Evolutionary conservation across 2,797 vertebrate genomes (phyloP).

Genomic region (Rhinophrynus dorsalis): DNA sequence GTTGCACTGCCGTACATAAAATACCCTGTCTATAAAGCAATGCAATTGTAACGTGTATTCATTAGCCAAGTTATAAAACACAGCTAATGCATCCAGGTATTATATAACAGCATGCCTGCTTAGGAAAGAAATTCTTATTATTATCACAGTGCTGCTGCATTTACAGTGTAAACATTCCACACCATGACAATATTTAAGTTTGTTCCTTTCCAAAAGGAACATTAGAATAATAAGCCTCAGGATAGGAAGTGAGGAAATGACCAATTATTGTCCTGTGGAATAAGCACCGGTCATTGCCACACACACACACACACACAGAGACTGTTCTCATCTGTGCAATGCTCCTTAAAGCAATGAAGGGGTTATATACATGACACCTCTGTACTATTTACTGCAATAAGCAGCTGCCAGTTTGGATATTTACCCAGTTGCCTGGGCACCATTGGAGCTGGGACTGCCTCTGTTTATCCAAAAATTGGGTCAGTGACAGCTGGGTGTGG

Average conservation of each 20-base stretch:
- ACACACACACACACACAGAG: too few relatives aligned
- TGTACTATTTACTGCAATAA: constrained; percentile 21
- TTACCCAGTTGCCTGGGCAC: constrained; percentile 58
- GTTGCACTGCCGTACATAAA: too few relatives aligned
- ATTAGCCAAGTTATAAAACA: too few relatives aligned
- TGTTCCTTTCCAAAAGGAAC: background rate
- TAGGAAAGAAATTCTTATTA: background rate
- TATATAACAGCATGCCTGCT: background rate
- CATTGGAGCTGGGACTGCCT: constrained; percentile 53
- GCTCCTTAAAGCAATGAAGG: background rate
- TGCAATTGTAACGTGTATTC: too few relatives aligned
- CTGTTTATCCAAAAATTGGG: constrained; percentile 61
- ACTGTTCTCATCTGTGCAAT: background rate
- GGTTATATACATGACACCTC: constrained; percentile 3
- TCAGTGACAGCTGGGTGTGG: constrained; percentile 56
- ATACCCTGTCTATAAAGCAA: too few relatives aligned
- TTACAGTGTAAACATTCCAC: constrained; percentile 1
- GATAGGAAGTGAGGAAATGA: constrained; percentile 31
- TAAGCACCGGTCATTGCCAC: constrained; percentile 12
- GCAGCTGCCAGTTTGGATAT: constrained; percentile 57
- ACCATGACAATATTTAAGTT: background rate
- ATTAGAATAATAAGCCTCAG: constrained; percentile 17
- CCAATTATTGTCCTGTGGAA: constrained; percentile 7
- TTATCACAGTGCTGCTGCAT: background rate
- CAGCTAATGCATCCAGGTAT: background rate